Evolutionary conservation across 2,888 invertebrate species (phyloP).

Genomic region (Lasioglossum morio): DNA sequence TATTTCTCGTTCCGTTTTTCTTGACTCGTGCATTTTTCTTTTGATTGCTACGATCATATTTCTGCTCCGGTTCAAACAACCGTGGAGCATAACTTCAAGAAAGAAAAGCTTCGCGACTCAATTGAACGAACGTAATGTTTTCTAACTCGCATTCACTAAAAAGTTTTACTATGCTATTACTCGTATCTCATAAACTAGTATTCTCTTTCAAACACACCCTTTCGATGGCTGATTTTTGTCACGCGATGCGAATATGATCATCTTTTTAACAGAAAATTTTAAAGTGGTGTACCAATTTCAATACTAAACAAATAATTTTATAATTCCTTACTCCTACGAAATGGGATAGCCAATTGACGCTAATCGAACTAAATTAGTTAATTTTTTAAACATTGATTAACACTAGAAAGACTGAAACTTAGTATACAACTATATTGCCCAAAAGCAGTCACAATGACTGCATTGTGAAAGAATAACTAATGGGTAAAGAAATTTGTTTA

Average conservation of each 20-base stretch:
- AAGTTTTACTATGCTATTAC: background rate
- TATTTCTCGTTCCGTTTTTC: constrained; percentile 1
- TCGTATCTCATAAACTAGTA: background rate
- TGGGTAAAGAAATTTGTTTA: too few species aligned
- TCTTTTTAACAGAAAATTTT: too few species aligned
- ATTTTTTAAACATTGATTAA: background rate
- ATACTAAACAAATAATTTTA: background rate
- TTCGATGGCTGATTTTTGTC: too few species aligned
- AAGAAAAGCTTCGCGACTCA: background rate
- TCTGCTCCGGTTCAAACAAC: background rate
- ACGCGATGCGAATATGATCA: too few species aligned
- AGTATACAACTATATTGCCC: too few species aligned
- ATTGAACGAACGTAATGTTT: background rate
- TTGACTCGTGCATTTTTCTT: constrained; percentile 11
- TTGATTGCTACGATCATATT: background rate
- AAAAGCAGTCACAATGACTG: too few species aligned
- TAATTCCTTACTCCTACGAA: background rate
- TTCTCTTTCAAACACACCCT: background rate
- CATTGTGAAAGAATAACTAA: too few species aligned
- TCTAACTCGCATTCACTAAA: background rate
- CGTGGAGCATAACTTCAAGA: background rate
- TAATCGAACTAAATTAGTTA: background rate
- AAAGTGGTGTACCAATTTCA: background rate
- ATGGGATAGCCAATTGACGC: background rate
- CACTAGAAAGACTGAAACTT: too few species aligned